Conservation (phyloP, 35 echinoderm and acorn worm genomes). For the Stichopus chloronotus region DNA sequence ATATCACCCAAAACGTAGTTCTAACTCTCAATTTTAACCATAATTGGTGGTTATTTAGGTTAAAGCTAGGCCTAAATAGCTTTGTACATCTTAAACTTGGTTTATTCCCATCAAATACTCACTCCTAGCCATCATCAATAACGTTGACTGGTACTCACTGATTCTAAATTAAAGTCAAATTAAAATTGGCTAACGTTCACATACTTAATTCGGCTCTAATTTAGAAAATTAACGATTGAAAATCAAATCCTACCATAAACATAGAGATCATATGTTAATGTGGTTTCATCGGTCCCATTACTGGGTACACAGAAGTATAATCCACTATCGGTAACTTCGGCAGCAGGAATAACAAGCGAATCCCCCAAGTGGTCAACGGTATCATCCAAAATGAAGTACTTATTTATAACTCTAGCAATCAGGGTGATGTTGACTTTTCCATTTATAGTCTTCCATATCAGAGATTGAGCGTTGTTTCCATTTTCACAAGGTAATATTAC, state of each 20-base stretch:
- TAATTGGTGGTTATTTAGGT: too few relatives aligned
- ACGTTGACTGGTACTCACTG: too few relatives aligned
- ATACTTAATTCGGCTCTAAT: too few relatives aligned
- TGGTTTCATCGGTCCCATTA: background rate
- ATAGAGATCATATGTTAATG: background rate
- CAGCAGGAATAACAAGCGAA: background rate
- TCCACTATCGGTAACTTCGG: background rate
- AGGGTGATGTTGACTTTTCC: background rate
- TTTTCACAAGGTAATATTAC: background rate
- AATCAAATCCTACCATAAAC: background rate
- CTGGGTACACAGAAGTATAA: background rate
- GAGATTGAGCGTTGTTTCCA: background rate
- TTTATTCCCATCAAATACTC: too few relatives aligned
- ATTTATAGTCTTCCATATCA: background rate
- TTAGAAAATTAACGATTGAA: too few relatives aligned
- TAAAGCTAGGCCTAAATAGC: too few relatives aligned
- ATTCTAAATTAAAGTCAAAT: too few relatives aligned
- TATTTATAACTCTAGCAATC: background rate
- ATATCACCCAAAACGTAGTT: too few relatives aligned
- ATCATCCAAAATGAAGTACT: conserved; percentile 1
- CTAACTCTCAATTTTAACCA: too few relatives aligned
- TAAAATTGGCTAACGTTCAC: too few relatives aligned
- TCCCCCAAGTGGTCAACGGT: background rate
- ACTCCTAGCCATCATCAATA: too few relatives aligned
- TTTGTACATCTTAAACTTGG: too few relatives aligned